Base-by-base conservation (phyloP, 2,888 invertebrate species). In the Cyclophora punctaria region DNA sequence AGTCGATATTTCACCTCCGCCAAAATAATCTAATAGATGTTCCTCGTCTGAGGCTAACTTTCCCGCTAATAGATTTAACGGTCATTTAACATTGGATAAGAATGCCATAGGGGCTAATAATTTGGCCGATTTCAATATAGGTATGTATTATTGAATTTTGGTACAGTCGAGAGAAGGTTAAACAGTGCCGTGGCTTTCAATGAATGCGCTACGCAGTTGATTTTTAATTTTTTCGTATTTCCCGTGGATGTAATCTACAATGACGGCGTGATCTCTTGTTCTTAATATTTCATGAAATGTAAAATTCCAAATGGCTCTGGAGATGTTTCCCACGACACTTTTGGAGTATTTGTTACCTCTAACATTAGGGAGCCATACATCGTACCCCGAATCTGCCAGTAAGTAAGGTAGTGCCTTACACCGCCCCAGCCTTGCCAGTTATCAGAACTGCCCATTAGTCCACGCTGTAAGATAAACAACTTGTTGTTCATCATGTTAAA, bases 341-440 rank as follows among this genome's bases (percentile, higher is more conserved):
- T 20, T 20, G 20, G 76, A 75, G 53, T 77, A 80, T 57, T 61
- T 68, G 48, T 73, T 80, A 20, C 78, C 75, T 53, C 77, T 68
- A 4, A 71, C 71, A 50, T 90, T 90, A 5, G 84, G 73, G 78
- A 78, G 86, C 93, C 82, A 94, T 0, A 90, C 88, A 55, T 90
- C 90, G 56, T 80, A 89, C 5, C 87, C 85, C 3, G 74, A 72
- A 48, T 92, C 76, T 77, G 85, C 74, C 80, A 93, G 47, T 40
- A 74, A 51, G 55, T 72, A 78, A 0, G 78, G 72, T 3, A 80
- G 52, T 5, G 72, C 59, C 49, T 56, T 60, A n/a, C 65, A 59
- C 20, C 66, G 56, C 3, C 75, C 75, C 34, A 75, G 63, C 6
- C 75, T 50, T 20, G 48, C 78, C 78, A 78, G 51, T 80, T 75